Conservation (phyloP, 2,888 invertebrate species). For the Cerceris rybyensis region DNA sequence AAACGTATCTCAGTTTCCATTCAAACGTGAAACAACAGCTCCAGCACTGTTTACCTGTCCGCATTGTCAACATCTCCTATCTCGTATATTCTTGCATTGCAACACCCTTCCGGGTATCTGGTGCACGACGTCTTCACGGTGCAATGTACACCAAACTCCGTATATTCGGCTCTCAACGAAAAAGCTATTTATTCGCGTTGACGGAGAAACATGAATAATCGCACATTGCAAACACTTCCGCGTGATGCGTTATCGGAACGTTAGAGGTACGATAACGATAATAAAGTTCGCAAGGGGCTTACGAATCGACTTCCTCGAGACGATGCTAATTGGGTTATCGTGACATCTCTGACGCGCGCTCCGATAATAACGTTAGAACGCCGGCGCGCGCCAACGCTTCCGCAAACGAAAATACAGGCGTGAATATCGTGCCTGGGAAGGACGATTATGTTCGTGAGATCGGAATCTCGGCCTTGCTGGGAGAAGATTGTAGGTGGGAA, state of each 20-base stretch:
- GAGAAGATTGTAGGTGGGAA: too few relatives aligned
- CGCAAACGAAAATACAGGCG: not conserved
- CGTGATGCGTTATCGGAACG: not conserved
- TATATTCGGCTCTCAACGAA: too few relatives aligned
- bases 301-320: conserved; percentile 7
- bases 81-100: conserved; percentile 20
- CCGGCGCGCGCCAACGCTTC: not conserved
- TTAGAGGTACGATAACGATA: not conserved
- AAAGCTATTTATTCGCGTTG: too few relatives aligned
- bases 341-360: conserved; percentile 11
- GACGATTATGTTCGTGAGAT: too few relatives aligned
- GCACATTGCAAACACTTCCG: not conserved
- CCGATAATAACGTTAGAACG: conserved; percentile 15
- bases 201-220: too few relatives aligned
- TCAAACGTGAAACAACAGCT: not conserved
- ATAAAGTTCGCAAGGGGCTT: not conserved
- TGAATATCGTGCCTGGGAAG: too few relatives aligned
- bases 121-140: not conserved
- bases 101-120: conserved; percentile 2
- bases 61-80: conserved; percentile 23
- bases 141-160: too few relatives aligned
- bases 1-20: not conserved
- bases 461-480: too few relatives aligned
- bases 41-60: conserved; percentile 19
- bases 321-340: conserved; percentile 21